phyloP scores from a whole-genome alignment of 2,888 invertebrate species.

The Drosophila aldrichi region DNA sequence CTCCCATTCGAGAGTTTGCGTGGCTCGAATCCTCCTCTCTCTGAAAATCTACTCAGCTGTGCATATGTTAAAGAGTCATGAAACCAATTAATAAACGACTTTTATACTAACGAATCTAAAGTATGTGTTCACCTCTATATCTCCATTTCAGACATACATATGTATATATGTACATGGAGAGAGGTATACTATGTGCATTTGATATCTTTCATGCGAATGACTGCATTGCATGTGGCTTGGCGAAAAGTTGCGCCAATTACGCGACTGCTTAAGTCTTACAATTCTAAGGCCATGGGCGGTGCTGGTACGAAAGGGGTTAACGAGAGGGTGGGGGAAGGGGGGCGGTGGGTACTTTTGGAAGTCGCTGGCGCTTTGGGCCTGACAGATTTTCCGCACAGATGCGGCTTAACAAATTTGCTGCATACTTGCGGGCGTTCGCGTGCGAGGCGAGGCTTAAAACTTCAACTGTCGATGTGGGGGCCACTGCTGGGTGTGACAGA shows the following conservation, averaged over 20 bases:
- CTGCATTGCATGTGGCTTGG: constrained; percentile 17
- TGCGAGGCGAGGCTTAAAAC: constrained; percentile 49
- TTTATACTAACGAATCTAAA: neutral
- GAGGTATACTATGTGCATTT: constrained; percentile 4
- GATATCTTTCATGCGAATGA: neutral
- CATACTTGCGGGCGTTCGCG: constrained; percentile 39
- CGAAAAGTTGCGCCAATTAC: constrained; percentile 21
- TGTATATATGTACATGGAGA: too few species aligned
- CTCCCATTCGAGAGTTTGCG: too few species aligned
- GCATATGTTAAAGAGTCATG: neutral
- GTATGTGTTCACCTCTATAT: neutral
- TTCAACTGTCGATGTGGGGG: constrained; percentile 19
- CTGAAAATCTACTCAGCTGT: too few species aligned
- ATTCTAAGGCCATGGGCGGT: constrained; percentile 3
- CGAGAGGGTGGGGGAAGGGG: neutral
- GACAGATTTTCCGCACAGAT: constrained; percentile 37
- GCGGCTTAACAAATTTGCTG: constrained; percentile 55
- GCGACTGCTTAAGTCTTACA: constrained; percentile 22
- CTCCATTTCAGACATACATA: neutral
- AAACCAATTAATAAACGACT: neutral
- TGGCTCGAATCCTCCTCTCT: neutral
- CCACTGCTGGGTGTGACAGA: neutral
- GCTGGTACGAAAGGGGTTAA: neutral
- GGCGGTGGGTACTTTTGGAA: neutral
- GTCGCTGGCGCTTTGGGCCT: constrained; percentile 4